Evolutionary conservation across 1,140 invertebrate species (phyloP).

Genomic region (Spodoptera litura): DNA sequence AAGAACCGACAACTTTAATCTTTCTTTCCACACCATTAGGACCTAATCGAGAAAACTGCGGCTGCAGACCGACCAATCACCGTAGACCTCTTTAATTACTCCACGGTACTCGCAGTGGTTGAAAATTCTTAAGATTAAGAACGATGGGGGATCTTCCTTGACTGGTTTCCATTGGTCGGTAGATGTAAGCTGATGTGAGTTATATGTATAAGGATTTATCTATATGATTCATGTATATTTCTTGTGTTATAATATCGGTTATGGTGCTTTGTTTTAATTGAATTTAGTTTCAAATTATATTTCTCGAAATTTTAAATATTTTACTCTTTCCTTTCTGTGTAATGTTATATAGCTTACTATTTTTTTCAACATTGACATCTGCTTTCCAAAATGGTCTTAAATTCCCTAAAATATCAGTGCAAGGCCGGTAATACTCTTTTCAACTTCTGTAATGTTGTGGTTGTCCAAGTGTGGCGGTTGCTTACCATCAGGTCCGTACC

Average conservation of each 20-base stretch:
- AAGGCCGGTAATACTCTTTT: too few species aligned
- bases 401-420: too few species aligned
- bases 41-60: conserved; percentile 61
- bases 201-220: conserved; percentile 37
- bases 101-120: conserved; percentile 12
- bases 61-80: conserved; percentile 44
- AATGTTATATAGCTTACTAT: too few species aligned
- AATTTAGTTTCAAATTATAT: background rate
- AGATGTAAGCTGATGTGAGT: conserved; percentile 18
- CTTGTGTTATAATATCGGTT: background rate
- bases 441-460: too few species aligned
- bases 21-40: conserved; percentile 62
- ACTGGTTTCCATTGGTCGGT: conserved; percentile 25
- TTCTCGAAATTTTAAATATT: too few species aligned
- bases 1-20: conserved; percentile 56
- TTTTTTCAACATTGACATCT: too few species aligned
- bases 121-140: conserved; percentile 47
- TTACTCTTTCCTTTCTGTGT: too few species aligned
- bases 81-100: conserved; percentile 54
- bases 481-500: too few species aligned
- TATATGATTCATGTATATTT: conserved; percentile 34
- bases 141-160: conserved; percentile 29
- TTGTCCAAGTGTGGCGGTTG: too few species aligned
- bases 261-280: background rate
- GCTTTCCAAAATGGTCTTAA: too few species aligned